phyloP scores from a whole-genome alignment of 2,113 vertebrate species.

The Ictalurus furcatus region DNA sequence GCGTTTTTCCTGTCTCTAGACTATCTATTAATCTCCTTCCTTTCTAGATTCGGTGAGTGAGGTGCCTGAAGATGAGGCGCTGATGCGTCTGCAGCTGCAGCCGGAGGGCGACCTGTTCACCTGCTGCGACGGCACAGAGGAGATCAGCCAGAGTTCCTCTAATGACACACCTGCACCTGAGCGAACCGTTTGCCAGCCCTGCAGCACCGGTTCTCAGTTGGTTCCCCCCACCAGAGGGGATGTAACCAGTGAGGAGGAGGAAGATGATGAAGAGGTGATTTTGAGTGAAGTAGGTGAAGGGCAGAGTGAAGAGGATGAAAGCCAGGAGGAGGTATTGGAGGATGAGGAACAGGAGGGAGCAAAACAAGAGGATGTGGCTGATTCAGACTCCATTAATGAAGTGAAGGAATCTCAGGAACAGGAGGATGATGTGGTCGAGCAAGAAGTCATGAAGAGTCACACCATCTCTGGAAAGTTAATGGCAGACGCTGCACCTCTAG shows the following conservation, averaged over 20 bases:
- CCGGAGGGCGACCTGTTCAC: constrained; percentile 66
- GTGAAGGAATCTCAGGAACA: neutral
- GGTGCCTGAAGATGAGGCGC: constrained; percentile 66
- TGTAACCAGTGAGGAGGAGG: constrained; percentile 43
- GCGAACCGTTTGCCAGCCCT: constrained; percentile 69
- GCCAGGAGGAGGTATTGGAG: neutral
- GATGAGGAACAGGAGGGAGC: neutral
- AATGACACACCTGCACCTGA: constrained; percentile 77
- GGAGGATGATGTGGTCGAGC: neutral
- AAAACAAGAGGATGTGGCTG: neutral
- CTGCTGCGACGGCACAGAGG: constrained; percentile 69
- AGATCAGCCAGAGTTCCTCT: constrained; percentile 71
- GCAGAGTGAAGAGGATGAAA: constrained; percentile 29
- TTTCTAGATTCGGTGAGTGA: constrained; percentile 57
- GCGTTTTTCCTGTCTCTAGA: neutral
- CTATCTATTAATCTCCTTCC: neutral
- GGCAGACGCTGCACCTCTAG: constrained; percentile 21
- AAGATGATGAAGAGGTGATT: constrained; percentile 30
- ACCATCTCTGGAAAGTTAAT: neutral
- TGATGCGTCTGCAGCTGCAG: constrained; percentile 67
- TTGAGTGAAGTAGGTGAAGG: constrained; percentile 34
- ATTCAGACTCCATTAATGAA: neutral
- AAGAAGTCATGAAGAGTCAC: neutral
- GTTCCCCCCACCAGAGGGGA: constrained; percentile 34
- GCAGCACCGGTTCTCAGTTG: constrained; percentile 48